Conservation (phyloP, 2,113 vertebrate genomes). For the Pseudorhombus dupliciocellatus region DNA sequence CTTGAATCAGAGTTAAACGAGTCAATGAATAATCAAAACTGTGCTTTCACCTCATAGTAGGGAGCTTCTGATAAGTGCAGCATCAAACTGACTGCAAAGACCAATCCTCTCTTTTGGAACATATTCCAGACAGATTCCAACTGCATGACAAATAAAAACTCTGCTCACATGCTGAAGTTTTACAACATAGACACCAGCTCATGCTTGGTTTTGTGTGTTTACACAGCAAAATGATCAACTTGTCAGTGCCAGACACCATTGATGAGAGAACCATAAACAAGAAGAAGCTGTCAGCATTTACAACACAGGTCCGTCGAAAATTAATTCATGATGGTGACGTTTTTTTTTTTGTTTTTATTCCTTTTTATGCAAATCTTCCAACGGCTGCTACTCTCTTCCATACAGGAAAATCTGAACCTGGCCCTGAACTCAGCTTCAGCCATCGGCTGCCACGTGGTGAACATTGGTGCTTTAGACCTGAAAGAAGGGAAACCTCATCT, state of each 20-base stretch:
- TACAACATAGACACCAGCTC: neutral
- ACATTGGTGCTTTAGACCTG: slow-evolving; percentile 94
- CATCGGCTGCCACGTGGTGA: slow-evolving; percentile 97
- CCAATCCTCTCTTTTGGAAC: too few species aligned
- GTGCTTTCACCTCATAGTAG: neutral
- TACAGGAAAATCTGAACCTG: slow-evolving; percentile 95
- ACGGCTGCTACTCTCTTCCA: neutral
- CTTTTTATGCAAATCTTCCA: neutral
- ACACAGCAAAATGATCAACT: slow-evolving; percentile 96
- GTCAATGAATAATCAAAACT: too few species aligned
- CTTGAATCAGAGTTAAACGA: too few species aligned
- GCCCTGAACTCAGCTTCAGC: slow-evolving; percentile 96
- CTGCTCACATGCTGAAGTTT: neutral
- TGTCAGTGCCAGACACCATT: slow-evolving; percentile 96
- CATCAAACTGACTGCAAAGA: too few species aligned
- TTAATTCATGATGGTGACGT: neutral
- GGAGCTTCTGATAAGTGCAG: neutral
- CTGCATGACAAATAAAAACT: too few species aligned
- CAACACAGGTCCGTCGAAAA: slow-evolving; percentile 85
- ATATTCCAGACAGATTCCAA: too few species aligned
- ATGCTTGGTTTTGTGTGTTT: slow-evolving; percentile 4
- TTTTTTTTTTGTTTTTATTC: neutral
- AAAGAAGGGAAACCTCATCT: slow-evolving; percentile 95
- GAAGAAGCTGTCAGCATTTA: slow-evolving; percentile 94
- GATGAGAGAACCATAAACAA: slow-evolving; percentile 98